Evolutionary conservation across 2,113 vertebrate genomes (phyloP), one percentile per base, ranked within the genome.

Genomic region (Salminus brasiliensis): DNA sequence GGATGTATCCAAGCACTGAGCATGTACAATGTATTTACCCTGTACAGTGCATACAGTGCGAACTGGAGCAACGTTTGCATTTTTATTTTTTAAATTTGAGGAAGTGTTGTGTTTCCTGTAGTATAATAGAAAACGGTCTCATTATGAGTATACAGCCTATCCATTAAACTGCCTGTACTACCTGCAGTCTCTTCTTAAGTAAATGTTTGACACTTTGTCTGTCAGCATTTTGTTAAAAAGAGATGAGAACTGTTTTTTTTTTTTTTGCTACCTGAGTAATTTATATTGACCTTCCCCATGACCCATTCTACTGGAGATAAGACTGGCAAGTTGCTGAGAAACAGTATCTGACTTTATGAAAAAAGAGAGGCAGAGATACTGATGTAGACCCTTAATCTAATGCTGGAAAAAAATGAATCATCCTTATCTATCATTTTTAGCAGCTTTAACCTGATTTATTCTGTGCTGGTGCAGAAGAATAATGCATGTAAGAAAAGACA

Each of bases 311-410:
- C 25, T 59, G 52, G 36, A 29, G 25, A 34, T 68, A 62, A 62
- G 59, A 62, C 59, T 32, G 18, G 27, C 59, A 57, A 68, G 67
- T 71, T 34, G 34, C 59, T 66, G 78, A 74, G 47, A 73, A 29
- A 43, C n/a, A 66, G 27, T 59, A 69, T 63, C 32, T 62, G 41
- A 23, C n/a, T 73, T 49, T 49, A 59, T 71, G 21, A 55, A 73
- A 72, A 63, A 57, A 36, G 21, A 55, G 67, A 72, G 47, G 34
- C 41, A 81, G 59, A 57, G 18, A 60, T 55, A 72, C 27, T 60
- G 29, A 41, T 49, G 43, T 32, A 41, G 29, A 60, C 49, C 45
- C 16, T 57, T 65, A 68, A 57, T 57, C 67, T 72, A 45, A 52
- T 0, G 1, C 57, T 36, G 30, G 34, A 30, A 62, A 30, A 62